phyloP scores from a whole-genome alignment of 2,113 vertebrate genomes.

The Peromyscus maniculatus region DNA sequence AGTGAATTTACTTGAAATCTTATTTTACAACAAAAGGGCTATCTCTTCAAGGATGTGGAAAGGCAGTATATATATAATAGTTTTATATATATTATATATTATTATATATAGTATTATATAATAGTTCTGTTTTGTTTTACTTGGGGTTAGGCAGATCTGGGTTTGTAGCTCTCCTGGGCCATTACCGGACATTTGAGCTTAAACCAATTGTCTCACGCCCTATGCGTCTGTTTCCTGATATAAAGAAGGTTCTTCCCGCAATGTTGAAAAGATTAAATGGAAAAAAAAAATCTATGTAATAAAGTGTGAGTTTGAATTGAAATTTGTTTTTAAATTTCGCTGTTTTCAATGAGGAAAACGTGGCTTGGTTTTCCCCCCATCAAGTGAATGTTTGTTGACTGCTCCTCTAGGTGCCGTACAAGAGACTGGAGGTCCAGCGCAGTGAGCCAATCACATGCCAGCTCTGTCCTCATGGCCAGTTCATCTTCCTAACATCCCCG shows the following conservation, averaged over 20 bases:
- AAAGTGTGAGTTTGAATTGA: not conserved
- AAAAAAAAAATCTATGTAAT: constrained; percentile 42
- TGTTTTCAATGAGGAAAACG: not conserved
- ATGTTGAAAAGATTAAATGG: constrained; percentile 43
- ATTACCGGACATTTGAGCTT: not conserved
- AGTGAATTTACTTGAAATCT: constrained; percentile 23
- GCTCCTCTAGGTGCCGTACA: not conserved
- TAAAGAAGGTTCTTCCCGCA: constrained; percentile 8
- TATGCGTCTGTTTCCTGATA: not conserved
- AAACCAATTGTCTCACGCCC: not conserved
- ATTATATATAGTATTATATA: not conserved
- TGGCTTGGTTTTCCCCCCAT: not conserved
- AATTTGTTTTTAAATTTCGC: not conserved
- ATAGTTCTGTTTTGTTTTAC: not conserved
- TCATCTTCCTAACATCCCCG: not conserved
- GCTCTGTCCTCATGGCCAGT: not conserved
- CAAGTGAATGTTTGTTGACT: not conserved
- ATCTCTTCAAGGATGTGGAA: not conserved
- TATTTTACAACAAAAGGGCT: constrained; percentile 11
- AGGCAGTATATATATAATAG: too few relatives aligned
- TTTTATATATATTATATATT: too few relatives aligned
- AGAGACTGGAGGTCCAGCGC: not conserved
- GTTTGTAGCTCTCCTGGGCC: not conserved
- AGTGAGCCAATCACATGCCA: not conserved
- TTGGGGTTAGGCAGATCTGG: constrained; percentile 3